These are phyloP conservation scores for Brachyistius frenatus DNA, from an alignment of 2,113 vertebrate genomes.

Conservation along the genomic window DNA sequence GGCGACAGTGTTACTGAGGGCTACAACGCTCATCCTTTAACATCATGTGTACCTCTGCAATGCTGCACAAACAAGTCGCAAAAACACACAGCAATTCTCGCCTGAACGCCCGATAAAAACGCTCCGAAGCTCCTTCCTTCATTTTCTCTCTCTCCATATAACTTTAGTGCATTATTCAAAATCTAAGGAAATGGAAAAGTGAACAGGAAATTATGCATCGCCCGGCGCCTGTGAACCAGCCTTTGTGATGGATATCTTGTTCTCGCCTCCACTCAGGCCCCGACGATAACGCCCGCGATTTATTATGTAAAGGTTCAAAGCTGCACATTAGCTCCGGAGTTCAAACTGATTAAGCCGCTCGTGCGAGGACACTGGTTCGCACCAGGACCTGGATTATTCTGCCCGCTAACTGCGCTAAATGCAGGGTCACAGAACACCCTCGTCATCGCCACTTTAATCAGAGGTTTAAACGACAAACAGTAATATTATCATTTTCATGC, in stretches of 20 bases:
- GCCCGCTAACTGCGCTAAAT: no score
- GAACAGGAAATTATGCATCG: constrained; percentile 52
- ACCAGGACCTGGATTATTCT: background rate
- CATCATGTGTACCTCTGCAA: no score
- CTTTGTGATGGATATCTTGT: constrained; percentile 52
- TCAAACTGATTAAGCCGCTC: constrained; percentile 49
- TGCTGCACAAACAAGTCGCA: no score
- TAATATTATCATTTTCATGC: no score
- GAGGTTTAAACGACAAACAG: no score
- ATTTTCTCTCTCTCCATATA: no score
- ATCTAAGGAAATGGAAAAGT: constrained; percentile 35
- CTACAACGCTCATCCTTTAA: no score
- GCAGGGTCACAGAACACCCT: no score
- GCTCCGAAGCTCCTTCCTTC: background rate
- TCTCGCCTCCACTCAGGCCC: constrained; percentile 31
- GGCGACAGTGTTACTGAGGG: background rate
- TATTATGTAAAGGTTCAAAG: constrained; percentile 59
- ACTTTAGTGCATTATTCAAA: constrained; percentile 32
- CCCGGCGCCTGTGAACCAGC: background rate
- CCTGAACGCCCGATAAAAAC: background rate
- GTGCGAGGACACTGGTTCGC: background rate
- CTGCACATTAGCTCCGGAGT: constrained; percentile 47
- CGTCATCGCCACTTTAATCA: no score
- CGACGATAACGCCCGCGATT: constrained; percentile 47
- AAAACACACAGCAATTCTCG: background rate